Percentiles rank a stretch among this genome's conserved stretches.
Evolutionary conservation across 1,140 invertebrate genomes (phyloP).

Genomic region (Drosophila mojavensis): DNA sequence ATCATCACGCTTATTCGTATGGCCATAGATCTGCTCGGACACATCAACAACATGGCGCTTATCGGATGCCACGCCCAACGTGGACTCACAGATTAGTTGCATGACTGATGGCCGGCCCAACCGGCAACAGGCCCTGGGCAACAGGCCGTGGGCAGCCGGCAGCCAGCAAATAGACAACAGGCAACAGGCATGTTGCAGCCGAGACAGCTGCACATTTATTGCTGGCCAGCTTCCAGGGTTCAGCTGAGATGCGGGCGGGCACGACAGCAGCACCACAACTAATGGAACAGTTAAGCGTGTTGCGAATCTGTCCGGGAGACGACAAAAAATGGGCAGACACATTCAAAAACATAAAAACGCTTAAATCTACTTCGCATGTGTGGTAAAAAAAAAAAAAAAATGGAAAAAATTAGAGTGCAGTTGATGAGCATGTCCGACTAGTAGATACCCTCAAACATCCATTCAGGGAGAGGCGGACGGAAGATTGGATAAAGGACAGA

Average conservation of each 20-base stretch:
- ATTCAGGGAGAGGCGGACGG: too few relatives aligned
- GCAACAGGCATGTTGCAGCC: background rate
- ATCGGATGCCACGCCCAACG: conserved; percentile 26
- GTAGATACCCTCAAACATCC: background rate
- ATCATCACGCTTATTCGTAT: conserved; percentile 40
- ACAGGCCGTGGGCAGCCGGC: background rate
- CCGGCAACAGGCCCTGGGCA: conserved; percentile 22
- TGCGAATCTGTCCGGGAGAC: background rate
- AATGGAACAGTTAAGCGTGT: conserved; percentile 17
- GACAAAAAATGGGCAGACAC: background rate
- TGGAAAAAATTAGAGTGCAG: too few relatives aligned
- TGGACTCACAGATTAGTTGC: conserved; percentile 38
- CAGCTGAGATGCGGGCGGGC: conserved; percentile 10
- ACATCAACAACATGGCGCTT: conserved; percentile 46
- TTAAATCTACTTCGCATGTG: too few relatives aligned
- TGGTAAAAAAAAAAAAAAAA: too few relatives aligned
- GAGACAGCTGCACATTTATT: conserved; percentile 18
- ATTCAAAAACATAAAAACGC: too few relatives aligned
- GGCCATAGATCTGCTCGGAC: conserved; percentile 40
- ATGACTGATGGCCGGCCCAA: conserved; percentile 41
- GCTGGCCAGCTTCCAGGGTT: conserved; percentile 9
- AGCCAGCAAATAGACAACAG: too few relatives aligned
- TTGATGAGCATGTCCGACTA: background rate
- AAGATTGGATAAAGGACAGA: too few relatives aligned
- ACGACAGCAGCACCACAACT: too few relatives aligned